These are phyloP conservation scores for Hyles euphorbiae DNA, from an alignment of 1,140 invertebrate genomes.

Conservation along the genomic window DNA sequence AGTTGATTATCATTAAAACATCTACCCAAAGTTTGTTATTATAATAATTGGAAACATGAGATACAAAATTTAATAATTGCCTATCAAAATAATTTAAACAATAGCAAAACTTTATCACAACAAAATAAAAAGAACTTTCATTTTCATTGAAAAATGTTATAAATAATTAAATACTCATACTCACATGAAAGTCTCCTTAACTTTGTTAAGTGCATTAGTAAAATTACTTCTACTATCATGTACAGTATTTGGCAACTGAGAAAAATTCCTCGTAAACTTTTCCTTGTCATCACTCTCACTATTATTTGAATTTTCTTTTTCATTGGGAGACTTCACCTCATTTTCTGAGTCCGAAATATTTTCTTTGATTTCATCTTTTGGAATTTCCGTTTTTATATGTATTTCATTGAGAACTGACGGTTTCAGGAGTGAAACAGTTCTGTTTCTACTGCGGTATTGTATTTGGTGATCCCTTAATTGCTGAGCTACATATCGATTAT, in stretches of 20 bases:
- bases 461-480: constrained; percentile 67
- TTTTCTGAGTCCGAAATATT: constrained; percentile 58
- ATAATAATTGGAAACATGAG: too few species aligned
- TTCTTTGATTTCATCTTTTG: constrained; percentile 36
- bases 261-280: constrained; percentile 46
- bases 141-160: background rate
- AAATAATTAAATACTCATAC: constrained; percentile 11
- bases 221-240: constrained; percentile 64
- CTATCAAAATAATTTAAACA: too few species aligned
- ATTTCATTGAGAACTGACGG: constrained; percentile 71
- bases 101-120: too few species aligned
- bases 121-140: too few species aligned
- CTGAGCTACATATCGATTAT: constrained; percentile 68
- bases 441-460: constrained; percentile 56
- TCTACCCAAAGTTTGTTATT: too few species aligned
- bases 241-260: constrained; percentile 44
- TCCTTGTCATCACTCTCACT: constrained; percentile 50
- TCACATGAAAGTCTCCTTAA: constrained; percentile 68
- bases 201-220: constrained; percentile 68
- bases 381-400: constrained; percentile 62
- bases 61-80: too few species aligned
- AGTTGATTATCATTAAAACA: background rate
- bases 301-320: constrained; percentile 53
- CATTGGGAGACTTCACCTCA: constrained; percentile 46
- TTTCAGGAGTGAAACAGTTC: constrained; percentile 63